Conservation (phyloP, 35 echinoderm and acorn worm genomes). For the Ophioderma brevispina region DNA sequence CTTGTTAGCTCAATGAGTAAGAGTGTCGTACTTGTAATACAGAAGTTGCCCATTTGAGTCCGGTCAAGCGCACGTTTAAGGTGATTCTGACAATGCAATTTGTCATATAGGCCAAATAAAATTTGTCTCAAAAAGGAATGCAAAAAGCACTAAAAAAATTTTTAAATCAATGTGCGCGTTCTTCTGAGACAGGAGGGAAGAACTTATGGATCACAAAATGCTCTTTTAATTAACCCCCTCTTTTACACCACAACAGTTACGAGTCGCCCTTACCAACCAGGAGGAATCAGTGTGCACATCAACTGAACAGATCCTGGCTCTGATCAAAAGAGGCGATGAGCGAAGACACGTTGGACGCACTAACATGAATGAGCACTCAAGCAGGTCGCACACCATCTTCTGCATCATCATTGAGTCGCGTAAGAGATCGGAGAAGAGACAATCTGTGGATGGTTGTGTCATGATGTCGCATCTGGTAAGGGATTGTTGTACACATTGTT, state of each 20-base stretch:
- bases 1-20: too few species aligned
- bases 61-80: too few species aligned
- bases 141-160: too few species aligned
- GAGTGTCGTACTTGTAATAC: too few species aligned
- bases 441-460: constrained; percentile 54
- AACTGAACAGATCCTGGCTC: constrained; percentile 37
- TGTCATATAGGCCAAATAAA: neutral
- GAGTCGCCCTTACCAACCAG: constrained; percentile 69
- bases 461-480: constrained; percentile 85
- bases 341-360: constrained; percentile 75
- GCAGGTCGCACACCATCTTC: constrained; percentile 90
- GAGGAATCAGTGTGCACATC: constrained; percentile 59
- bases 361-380: constrained; percentile 96
- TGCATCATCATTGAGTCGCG: constrained; percentile 89
- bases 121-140: too few species aligned
- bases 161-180: too few species aligned
- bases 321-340: constrained; percentile 81
- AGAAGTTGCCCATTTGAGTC: too few species aligned
- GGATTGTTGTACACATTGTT: too few species aligned
- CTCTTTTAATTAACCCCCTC: too few species aligned
- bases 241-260: constrained; percentile 39
- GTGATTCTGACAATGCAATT: too few species aligned
- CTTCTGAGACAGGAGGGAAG: too few species aligned
- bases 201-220: too few species aligned
- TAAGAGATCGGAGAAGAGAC: constrained; percentile 11